Evolutionary conservation across 2,888 invertebrate genomes (phyloP).

Genomic region (Octonoba sinensis): DNA sequence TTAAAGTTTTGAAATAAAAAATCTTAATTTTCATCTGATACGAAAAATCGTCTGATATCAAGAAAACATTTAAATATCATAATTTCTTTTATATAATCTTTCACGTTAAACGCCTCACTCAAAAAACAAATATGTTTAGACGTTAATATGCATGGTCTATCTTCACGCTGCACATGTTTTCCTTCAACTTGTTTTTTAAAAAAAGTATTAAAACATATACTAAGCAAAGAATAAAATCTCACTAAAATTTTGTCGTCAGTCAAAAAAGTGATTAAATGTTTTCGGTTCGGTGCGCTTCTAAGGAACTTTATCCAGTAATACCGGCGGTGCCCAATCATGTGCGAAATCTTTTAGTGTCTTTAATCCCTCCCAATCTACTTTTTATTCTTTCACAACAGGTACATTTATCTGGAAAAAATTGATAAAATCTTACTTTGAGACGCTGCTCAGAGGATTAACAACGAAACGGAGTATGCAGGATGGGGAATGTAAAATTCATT

Average conservation of each 20-base stretch:
- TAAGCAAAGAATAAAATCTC: neutral
- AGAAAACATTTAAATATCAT: too few species aligned
- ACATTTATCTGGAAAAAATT: constrained; percentile 31
- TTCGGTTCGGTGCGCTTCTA: constrained; percentile 36
- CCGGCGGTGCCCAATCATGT: constrained; percentile 41
- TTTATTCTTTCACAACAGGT: constrained; percentile 38
- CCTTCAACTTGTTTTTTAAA: neutral
- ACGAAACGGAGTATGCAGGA: neutral
- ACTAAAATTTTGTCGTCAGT: constrained; percentile 4
- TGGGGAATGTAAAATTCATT: neutral
- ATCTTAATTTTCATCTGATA: too few species aligned
- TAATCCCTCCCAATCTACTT: constrained; percentile 50
- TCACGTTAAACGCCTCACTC: too few species aligned
- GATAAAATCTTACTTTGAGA: constrained; percentile 30
- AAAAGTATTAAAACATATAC: neutral
- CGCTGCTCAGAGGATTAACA: constrained; percentile 26
- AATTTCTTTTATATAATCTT: too few species aligned
- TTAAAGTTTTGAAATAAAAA: too few species aligned
- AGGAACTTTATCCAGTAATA: constrained; percentile 49
- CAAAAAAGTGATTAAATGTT: constrained; percentile 49
- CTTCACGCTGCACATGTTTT: neutral
- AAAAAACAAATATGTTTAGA: too few species aligned
- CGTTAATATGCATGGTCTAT: too few species aligned
- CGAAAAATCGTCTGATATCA: too few species aligned
- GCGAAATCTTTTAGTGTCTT: constrained; percentile 51